Evolutionary conservation across 2,113 vertebrate genomes (phyloP).

Genomic region (Plecotus auritus): DNA sequence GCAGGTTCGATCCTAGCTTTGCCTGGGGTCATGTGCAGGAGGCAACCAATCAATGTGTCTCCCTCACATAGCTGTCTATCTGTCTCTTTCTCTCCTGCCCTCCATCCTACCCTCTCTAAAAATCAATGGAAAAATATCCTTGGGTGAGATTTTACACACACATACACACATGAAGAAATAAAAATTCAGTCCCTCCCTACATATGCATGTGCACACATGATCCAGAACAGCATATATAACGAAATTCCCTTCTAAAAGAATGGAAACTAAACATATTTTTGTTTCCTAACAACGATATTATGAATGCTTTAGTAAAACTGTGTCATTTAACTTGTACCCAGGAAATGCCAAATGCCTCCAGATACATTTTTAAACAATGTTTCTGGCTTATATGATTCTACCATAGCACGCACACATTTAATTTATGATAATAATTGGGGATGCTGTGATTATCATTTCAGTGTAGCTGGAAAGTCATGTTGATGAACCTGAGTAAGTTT

Average conservation of each 20-base stretch:
- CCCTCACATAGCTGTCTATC: too few species aligned
- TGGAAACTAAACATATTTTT: not conserved
- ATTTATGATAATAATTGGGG: not conserved
- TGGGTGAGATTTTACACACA: too few species aligned
- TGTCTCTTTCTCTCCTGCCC: too few species aligned
- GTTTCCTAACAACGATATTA: not conserved
- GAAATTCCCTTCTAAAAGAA: not conserved
- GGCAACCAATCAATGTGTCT: too few species aligned
- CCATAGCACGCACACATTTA: not conserved
- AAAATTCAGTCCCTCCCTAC: not conserved
- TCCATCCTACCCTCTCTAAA: too few species aligned
- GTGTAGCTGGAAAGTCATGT: not conserved
- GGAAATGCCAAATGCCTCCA: not conserved
- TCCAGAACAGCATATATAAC: not conserved
- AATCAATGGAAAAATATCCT: too few species aligned
- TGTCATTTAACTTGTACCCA: not conserved
- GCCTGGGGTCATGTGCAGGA: too few species aligned
- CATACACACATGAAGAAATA: too few species aligned
- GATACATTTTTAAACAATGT: not conserved
- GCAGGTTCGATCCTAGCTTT: too few species aligned
- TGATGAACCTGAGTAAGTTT: not conserved
- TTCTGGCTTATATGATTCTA: not conserved
- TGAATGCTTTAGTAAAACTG: not conserved
- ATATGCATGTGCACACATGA: accelerated
- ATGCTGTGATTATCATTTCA: not conserved